These are phyloP conservation scores for Zhuqinia jingwanae DNA, from an alignment of 2,888 invertebrate species.

Conservation along the genomic window DNA sequence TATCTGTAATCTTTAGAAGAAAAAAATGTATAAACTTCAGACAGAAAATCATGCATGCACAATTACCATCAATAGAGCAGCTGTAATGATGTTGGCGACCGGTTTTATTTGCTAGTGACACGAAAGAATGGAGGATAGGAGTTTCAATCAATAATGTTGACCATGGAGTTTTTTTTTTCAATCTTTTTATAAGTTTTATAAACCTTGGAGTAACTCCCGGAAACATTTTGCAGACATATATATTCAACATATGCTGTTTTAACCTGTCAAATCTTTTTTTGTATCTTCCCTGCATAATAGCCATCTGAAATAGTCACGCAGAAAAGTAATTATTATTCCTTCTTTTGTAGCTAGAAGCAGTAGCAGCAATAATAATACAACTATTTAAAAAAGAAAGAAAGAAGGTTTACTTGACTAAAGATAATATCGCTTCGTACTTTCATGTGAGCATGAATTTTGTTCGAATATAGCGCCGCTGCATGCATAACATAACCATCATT, in stretches of 20 bases:
- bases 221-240: too few species aligned
- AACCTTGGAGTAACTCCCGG: too few species aligned
- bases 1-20: too few species aligned
- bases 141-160: too few species aligned
- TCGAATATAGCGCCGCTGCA: too few species aligned
- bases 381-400: too few species aligned
- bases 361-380: not conserved
- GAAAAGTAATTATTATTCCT: not conserved
- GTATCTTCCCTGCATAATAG: not conserved
- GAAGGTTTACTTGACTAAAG: too few species aligned
- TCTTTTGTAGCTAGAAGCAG: conserved; percentile 13
- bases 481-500: not conserved
- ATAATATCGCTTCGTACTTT: not conserved
- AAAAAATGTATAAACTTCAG: not conserved
- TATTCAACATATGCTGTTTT: conserved; percentile 13
- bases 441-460: not conserved
- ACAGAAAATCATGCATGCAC: not conserved
- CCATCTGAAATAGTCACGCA: not conserved
- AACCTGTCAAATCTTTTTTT: not conserved
- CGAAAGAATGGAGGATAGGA: too few species aligned
- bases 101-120: not conserved
- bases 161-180: too few species aligned
- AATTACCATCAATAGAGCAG: not conserved
- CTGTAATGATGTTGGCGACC: conserved; percentile 4
- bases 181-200: too few species aligned